Base-by-base conservation (phyloP, 2,797 vertebrate genomes). In the Anolis apletophallus region DNA sequence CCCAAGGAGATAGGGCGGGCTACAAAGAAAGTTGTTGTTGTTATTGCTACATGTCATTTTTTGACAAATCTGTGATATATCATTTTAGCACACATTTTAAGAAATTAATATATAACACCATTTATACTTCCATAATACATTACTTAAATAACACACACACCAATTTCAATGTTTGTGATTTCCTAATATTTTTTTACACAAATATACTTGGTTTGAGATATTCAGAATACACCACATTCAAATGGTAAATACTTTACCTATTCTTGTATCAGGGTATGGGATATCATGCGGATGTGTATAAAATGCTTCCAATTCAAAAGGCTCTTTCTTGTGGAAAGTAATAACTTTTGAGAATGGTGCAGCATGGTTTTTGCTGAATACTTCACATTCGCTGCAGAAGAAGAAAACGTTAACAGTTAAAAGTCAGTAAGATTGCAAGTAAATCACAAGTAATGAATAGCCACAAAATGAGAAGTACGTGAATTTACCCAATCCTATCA, bases 311-410 rank as follows among this genome's bases (percentile, higher is more conserved):
- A 97, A 91, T 86, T 97, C 96, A 94, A 97, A 97, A 88, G 97
- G 96, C 81, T 97, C 97, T 89, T 97, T 97, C 93, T 97, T 97
- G 92, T 97, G 96, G 90, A 97, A 97, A 86, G 97, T 97, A 87
- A 97, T 97, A 81, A 97, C 95, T 95, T 97, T 97, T 52, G 97
- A 97, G 93, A 97, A 97, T 19, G 97, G 97, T 87, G 96, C 95
- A 91, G 97, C 95, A 73, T 97, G 97, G 74, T 96, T 97, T 92
- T 96, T 97, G 91, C 87, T 95, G 94, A 97, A 97, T 80, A 97
- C 97, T 95, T 97, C 97, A 89, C 97, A 97, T 85, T 97, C 97
- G 88, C 97, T 97, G 83, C 40, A 94, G 76, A 32, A 83, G 61
- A 83, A 36, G 79, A 87, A 78, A 73, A 12, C 13, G 21, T 11